These are phyloP conservation scores for Amazona vittata DNA, from an alignment of 2,113 vertebrate genomes.

Conservation along the genomic window DNA sequence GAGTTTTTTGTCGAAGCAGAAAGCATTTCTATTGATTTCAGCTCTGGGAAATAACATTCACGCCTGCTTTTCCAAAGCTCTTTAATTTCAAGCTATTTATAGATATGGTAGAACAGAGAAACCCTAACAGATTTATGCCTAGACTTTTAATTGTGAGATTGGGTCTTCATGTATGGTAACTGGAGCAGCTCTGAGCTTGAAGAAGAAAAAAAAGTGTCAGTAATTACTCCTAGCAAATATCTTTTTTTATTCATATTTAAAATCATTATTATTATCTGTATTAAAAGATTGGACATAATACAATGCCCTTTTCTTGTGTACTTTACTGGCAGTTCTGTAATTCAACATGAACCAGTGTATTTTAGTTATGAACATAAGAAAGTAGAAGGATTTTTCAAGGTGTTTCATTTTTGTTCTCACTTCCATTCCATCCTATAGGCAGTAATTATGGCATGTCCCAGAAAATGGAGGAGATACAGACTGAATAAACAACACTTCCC, in stretches of 20 bases:
- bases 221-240: background rate
- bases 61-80: background rate
- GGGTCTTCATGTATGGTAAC: background rate
- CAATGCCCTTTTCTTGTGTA: background rate
- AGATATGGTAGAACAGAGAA: background rate
- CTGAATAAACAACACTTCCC: background rate
- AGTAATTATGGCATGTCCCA: background rate
- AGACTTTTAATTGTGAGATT: background rate
- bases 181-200: background rate
- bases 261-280: background rate
- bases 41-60: background rate
- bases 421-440: background rate
- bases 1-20: background rate
- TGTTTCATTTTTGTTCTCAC: background rate
- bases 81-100: background rate
- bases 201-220: background rate
- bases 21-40: background rate
- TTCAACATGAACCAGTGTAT: background rate
- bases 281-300: background rate
- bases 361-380: background rate
- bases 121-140: background rate
- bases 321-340: background rate
- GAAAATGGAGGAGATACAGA: background rate
- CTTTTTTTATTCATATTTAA: background rate
- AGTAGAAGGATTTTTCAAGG: background rate